phyloP scores from a whole-genome alignment of 2,797 vertebrate genomes.

The Chiloscyllium punctatum region DNA sequence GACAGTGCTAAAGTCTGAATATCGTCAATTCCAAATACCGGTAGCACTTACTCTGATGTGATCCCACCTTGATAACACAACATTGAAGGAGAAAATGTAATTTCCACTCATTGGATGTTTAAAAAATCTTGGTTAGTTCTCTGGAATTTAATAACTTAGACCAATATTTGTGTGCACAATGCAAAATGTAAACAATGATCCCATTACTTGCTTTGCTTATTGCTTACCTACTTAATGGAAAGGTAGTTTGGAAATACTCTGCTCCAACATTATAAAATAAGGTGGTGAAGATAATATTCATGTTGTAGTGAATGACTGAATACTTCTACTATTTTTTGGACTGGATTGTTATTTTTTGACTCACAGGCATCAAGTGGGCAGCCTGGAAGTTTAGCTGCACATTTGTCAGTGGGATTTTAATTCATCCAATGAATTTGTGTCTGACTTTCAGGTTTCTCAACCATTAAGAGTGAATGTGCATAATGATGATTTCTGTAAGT shows the following conservation, averaged over 20 bases:
- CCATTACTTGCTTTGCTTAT: background rate
- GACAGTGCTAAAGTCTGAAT: background rate
- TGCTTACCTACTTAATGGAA: background rate
- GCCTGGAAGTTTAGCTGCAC: background rate
- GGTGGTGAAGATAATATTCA: background rate
- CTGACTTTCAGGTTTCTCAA: background rate
- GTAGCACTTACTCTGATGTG: background rate
- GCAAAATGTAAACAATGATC: background rate
- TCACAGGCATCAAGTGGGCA: background rate
- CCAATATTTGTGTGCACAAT: background rate
- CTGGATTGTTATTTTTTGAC: background rate
- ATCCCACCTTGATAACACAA: background rate
- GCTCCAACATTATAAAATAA: background rate
- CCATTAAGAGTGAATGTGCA: no score
- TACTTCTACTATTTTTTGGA: background rate
- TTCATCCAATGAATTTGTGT: background rate
- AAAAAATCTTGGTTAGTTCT: background rate
- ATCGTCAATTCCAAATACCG: background rate
- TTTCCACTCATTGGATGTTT: background rate
- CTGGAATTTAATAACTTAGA: background rate
- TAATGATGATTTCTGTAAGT: no score
- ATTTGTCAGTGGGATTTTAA: background rate
- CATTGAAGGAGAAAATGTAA: background rate
- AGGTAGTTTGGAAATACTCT: background rate
- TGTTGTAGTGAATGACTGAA: background rate